Percentiles rank a stretch among this genome's conserved stretches.
Evolutionary conservation across 2,797 vertebrate species (phyloP).

Genomic region (Babyrousa celebensis): DNA sequence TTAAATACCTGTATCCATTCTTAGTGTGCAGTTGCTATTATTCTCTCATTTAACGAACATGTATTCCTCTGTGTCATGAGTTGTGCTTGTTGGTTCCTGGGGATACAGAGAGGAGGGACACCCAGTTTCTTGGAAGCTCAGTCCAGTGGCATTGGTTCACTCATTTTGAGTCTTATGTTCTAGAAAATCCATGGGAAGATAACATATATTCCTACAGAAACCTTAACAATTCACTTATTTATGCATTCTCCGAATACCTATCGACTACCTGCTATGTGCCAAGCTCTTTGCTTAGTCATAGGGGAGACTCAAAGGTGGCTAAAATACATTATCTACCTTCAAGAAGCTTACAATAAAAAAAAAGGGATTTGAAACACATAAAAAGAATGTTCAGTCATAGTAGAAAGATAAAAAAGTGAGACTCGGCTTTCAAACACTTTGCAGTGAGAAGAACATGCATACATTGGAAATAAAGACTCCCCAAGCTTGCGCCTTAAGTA

Average conservation of each 20-base stretch:
- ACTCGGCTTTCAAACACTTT: neutral
- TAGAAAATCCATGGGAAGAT: neutral
- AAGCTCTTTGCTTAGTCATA: neutral
- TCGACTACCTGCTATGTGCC: neutral
- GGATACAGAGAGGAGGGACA: neutral
- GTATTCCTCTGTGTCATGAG: neutral
- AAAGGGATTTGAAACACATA: slow-evolving; percentile 35
- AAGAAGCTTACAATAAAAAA: slow-evolving; percentile 9
- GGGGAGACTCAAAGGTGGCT: neutral
- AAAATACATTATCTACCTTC: slow-evolving; percentile 27
- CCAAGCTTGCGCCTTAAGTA: neutral
- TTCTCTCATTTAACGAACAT: neutral
- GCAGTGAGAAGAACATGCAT: slow-evolving; percentile 4
- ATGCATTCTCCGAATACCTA: neutral
- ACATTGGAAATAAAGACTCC: slow-evolving; percentile 21
- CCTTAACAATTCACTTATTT: neutral
- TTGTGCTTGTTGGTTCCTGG: neutral
- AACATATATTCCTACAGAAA: neutral
- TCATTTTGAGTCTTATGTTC: neutral
- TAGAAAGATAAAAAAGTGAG: slow-evolving; percentile 56
- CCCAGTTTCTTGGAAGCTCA: neutral
- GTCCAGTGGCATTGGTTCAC: neutral
- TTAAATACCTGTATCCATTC: too few species aligned
- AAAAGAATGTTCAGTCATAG: neutral
- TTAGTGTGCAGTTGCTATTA: neutral